phyloP scores from a whole-genome alignment of 2,888 invertebrate species.

The Heliconius charithonia region DNA sequence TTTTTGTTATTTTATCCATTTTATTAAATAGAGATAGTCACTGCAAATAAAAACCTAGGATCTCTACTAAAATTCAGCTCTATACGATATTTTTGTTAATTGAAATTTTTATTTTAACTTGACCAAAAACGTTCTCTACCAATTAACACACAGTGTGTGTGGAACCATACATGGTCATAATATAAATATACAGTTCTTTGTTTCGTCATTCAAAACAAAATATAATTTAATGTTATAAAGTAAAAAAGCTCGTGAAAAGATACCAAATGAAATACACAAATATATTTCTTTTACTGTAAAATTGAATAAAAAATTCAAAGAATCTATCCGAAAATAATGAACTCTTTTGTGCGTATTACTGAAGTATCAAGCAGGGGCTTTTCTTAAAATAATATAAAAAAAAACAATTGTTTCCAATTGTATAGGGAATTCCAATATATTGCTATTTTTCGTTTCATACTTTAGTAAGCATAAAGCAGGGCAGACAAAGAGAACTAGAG shows the following conservation, averaged over 20 bases:
- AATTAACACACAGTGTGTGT: not conserved
- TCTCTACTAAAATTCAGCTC: not conserved
- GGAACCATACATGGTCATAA: not conserved
- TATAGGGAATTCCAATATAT: not conserved
- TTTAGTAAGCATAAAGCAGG: too few relatives aligned
- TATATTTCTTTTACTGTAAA: not conserved
- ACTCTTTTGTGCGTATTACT: slow-evolving; percentile 17
- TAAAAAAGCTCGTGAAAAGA: not conserved
- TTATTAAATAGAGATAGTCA: too few relatives aligned
- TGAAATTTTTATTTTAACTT: not conserved
- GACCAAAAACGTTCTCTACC: not conserved
- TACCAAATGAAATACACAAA: not conserved
- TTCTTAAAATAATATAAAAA: not conserved
- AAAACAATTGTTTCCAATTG: not conserved
- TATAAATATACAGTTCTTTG: not conserved
- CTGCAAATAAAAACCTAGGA: too few relatives aligned
- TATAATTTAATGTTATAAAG: not conserved
- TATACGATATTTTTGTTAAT: not conserved
- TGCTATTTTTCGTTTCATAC: not conserved
- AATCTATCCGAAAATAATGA: slow-evolving; percentile 15
- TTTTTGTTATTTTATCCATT: too few relatives aligned
- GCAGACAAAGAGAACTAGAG: too few relatives aligned
- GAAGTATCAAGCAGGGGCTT: not conserved
- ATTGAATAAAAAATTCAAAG: slow-evolving; percentile 4
- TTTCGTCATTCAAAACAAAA: not conserved